A percentile compares a stretch with the other conserved stretches of the same genome.
Conservation (phyloP, 2,888 invertebrate species). For the Cosmorhoe ocellata region DNA sequence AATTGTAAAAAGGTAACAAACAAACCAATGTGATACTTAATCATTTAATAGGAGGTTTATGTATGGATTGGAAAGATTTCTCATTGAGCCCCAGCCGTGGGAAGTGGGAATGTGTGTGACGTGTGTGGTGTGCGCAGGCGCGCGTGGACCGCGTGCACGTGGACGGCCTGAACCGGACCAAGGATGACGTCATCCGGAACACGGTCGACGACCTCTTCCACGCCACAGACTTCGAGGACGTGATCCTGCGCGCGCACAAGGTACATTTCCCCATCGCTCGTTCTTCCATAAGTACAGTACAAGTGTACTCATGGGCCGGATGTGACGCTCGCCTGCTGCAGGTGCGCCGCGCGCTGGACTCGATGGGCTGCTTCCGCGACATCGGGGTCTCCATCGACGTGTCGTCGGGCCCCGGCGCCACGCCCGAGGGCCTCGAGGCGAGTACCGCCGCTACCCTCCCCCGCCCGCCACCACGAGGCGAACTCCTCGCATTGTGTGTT, state of each 20-base stretch:
- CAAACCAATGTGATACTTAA: too few species aligned
- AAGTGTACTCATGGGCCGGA: too few species aligned
- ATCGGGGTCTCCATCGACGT: constrained; percentile 94
- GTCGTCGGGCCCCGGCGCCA: constrained; percentile 88
- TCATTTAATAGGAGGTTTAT: too few species aligned
- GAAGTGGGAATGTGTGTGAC: constrained; percentile 27
- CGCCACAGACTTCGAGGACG: constrained; percentile 93
- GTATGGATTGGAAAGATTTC: too few species aligned
- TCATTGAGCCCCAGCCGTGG: too few species aligned
- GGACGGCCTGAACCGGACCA: constrained; percentile 92
- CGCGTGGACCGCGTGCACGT: constrained; percentile 93
- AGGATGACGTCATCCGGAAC: constrained; percentile 92
- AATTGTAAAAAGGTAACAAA: too few species aligned
- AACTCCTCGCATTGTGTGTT: constrained; percentile 30
- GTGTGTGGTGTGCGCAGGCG: constrained; percentile 78
- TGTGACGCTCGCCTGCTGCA: too few species aligned
- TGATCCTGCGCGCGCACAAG: constrained; percentile 86
- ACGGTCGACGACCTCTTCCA: constrained; percentile 92
- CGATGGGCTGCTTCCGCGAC: constrained; percentile 94
- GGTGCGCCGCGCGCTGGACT: constrained; percentile 89
- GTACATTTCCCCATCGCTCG: too few species aligned
- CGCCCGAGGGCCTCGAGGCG: constrained; percentile 92
- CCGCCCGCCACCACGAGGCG: too few species aligned
- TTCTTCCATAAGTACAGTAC: too few species aligned
- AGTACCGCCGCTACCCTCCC: not conserved